Evolutionary conservation across 2,797 vertebrate genomes (phyloP).

Genomic region (Sardinella longiceps): DNA sequence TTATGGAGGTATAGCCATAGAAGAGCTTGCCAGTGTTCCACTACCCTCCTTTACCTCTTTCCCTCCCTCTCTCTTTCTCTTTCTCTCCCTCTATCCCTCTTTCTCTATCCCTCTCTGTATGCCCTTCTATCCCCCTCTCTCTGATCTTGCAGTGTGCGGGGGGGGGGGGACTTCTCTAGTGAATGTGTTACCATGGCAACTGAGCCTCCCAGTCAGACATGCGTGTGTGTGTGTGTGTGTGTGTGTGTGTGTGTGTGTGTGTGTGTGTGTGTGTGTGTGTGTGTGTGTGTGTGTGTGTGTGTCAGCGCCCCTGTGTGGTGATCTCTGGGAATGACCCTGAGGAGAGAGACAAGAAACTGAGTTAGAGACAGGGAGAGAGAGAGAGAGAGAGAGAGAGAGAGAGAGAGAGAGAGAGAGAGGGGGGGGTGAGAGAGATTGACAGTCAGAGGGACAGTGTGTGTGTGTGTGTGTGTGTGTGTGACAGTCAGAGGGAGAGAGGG

Average conservation of each 20-base stretch:
- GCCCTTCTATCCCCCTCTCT: neutral
- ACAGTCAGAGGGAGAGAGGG: too few relatives aligned
- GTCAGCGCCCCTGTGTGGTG: neutral
- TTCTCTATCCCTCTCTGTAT: neutral
- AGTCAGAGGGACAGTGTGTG: too few relatives aligned
- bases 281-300: too few relatives aligned
- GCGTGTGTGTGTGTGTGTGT: too few relatives aligned
- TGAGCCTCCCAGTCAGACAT: neutral
- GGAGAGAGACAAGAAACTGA: neutral
- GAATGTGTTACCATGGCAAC: constrained; percentile 7
- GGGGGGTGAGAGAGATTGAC: too few relatives aligned
- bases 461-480: too few relatives aligned
- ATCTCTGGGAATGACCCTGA: neutral
- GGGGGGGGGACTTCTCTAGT: neutral
- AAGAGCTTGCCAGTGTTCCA: neutral
- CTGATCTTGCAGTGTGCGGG: neutral
- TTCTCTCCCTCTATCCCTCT: neutral
- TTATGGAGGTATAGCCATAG: neutral
- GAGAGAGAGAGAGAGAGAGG: too few relatives aligned
- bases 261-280: too few relatives aligned
- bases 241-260: too few relatives aligned
- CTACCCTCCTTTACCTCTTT: neutral
- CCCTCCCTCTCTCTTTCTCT: neutral
- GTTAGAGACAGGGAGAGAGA: too few relatives aligned
- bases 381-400: too few relatives aligned